Evolutionary conservation across 1,140 invertebrate genomes (phyloP), one percentile per base, ranked within the genome.

Genomic region (Argopecten irradians): DNA sequence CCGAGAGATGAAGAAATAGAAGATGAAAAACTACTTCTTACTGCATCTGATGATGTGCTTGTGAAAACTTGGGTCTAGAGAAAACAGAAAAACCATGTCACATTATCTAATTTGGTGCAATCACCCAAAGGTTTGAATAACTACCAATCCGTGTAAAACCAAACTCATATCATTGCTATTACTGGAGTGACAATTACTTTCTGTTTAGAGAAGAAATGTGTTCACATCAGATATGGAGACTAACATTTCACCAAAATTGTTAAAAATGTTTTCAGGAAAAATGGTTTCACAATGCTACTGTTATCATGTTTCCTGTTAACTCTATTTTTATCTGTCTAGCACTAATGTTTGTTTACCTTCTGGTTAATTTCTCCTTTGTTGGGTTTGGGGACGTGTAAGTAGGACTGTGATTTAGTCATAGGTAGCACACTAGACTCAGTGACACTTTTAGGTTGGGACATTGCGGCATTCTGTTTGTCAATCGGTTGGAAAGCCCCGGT

Each of bases 1-100:
- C 92, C 92, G 22, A 85, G 43, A 32, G 91, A 93, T 19, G 92
- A 92, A 1, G 88, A 83, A 34, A 86, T 34, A 16, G 83, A 71
- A 8, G 34, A 34, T 2, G 87, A 88, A 19, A 85, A 71, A 71
- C 55, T 71, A 71, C 55, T 71, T 71, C 55, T 71, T 28, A 71
- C n/a, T 28, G n/a, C 22, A 71, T n/a, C 55, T 2, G n/a, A 28
- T 1, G 55, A n/a, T 71, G 55, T 28, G n/a, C 3, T 28, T 71
- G 55, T 28, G 55, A 28, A 71, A n/a, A 28, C n/a, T 71, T 71
- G 14, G 22, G 55, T n/a, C 55, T 71, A 11, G 22, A 11, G 11
- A 71, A 71, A 71, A 39, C 36, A 28, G n/a, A 71, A 11, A 71
- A 71, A 71, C n/a, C 2, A 19, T 46, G 22, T 46, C 9, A 46